These are phyloP conservation scores for Poecilobothrus nobilitatus DNA, from an alignment of 2,888 invertebrate species.

Conservation along the genomic window DNA sequence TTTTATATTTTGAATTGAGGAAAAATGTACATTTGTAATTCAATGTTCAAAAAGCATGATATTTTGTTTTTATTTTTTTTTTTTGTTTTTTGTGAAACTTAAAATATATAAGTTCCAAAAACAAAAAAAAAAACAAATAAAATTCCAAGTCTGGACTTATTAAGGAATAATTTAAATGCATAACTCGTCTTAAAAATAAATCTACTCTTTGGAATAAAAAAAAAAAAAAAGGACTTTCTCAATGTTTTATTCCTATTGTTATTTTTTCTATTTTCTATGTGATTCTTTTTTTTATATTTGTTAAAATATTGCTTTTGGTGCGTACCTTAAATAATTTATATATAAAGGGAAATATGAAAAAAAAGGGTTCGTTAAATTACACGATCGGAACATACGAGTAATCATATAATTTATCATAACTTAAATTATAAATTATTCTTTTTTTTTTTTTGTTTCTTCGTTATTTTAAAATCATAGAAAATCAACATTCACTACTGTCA, in stretches of 20 bases:
- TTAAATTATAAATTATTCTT: not conserved
- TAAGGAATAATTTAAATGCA: not conserved
- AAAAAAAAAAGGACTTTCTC: not conserved
- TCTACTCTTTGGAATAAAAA: not conserved
- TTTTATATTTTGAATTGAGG: too few species aligned
- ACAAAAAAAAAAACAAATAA: not conserved
- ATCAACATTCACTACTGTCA: too few species aligned
- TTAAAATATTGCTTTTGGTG: not conserved
- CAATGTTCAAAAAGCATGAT: not conserved
- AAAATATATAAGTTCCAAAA: too few species aligned
- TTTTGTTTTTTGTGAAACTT: not conserved
- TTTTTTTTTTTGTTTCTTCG: not conserved
- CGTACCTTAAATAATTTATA: not conserved
- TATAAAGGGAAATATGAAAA: not conserved
- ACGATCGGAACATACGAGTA: not conserved
- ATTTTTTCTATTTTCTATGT: too few species aligned
- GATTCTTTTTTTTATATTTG: too few species aligned
- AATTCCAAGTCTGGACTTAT: not conserved
- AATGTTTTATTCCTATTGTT: too few species aligned
- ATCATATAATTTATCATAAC: not conserved
- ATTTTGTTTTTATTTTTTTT: not conserved
- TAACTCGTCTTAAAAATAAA: conserved; percentile 4
- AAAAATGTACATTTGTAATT: not conserved
- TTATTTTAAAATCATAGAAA: too few species aligned
- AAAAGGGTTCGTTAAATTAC: not conserved